Base-by-base conservation (phyloP, 2,797 vertebrate genomes). In the Coracias cyanogaster region DNA sequence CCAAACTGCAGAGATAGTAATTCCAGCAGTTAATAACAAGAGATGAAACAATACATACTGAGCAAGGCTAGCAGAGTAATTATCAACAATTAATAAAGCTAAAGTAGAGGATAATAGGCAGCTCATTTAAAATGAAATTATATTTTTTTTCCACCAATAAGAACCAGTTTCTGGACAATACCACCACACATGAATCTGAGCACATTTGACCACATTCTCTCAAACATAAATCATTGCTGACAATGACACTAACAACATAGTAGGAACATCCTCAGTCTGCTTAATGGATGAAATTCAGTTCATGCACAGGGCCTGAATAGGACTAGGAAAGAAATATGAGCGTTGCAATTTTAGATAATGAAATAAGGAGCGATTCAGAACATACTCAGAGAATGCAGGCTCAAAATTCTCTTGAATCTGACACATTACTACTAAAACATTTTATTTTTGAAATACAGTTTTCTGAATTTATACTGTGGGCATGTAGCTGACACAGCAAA, bases 21-120 rank as follows among this genome's bases (percentile, higher is more conserved):
- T 94, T 78, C 37, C 35, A 89, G 41, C 31, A 81, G 62, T 71
- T 90, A 92, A 79, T 83, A 88, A 88, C 33, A 91, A 88, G 43
- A 90, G 37, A 83, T 58, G 3, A 79, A 96, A 92, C 83, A 89
- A 94, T 69, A 66, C 11, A 21, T 35, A 85, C 33, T 70, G 28
- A 86, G 35, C 8, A 83, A 76, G 69, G 20, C 43, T 81, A 74
- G 76, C 35, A 90, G 65, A 69, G 35, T 91, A 91, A 95, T 95
- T 93, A 93, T 45, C 13, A 26, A 10, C 49, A 86, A 49, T 64
- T 91, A 93, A 91, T 94, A 90, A 92, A 94, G 65, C n/a, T 88
- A 87, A 92, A 93, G 66, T 62, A 77, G 67, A 73, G 48, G 26
- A 86, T 86, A 93, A 94, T 65, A 69, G 15, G 4, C 0, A 0